A percentile compares a stretch with the other conserved stretches of the same genome.
Evolutionary conservation across 2,113 vertebrate genomes (phyloP).

Genomic region (Serinus canaria): DNA sequence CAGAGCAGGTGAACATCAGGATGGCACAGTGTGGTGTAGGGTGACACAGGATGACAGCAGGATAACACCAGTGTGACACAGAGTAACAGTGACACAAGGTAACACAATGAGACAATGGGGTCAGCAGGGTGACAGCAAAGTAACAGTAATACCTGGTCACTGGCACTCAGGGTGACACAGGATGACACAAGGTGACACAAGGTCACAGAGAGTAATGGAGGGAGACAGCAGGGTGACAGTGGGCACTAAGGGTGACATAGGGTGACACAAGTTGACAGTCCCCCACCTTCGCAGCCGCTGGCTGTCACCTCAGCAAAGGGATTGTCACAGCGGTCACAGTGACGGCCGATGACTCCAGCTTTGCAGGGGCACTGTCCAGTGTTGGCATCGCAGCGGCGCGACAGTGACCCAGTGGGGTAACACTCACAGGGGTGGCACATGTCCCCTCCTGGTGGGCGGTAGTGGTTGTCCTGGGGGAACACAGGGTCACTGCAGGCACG

Average conservation of each 20-base stretch:
- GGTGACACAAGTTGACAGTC: background rate
- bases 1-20: background rate
- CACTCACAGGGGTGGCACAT: slow-evolving; percentile 90
- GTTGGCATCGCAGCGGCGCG: slow-evolving; percentile 82
- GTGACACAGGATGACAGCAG: background rate
- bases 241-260: background rate
- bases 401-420: slow-evolving; percentile 89
- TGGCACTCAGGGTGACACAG: background rate
- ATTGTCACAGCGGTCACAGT: slow-evolving; percentile 95
- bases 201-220: background rate
- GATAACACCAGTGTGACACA: background rate
- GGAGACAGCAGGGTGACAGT: background rate
- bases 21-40: background rate
- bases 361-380: slow-evolving; percentile 93
- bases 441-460: slow-evolving; percentile 73
- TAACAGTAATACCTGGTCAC: no score
- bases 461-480: slow-evolving; percentile 88
- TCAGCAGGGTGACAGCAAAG: background rate
- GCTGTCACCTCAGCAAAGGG: slow-evolving; percentile 94
- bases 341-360: slow-evolving; percentile 89
- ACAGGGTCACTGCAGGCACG: background rate
- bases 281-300: slow-evolving; percentile 90
- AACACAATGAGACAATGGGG: background rate
- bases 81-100: background rate
- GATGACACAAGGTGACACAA: background rate